Evolutionary conservation across 2,113 vertebrate species (phyloP), one percentile per base, ranked within the genome.

Genomic region (Cyprinodon variegatus): DNA sequence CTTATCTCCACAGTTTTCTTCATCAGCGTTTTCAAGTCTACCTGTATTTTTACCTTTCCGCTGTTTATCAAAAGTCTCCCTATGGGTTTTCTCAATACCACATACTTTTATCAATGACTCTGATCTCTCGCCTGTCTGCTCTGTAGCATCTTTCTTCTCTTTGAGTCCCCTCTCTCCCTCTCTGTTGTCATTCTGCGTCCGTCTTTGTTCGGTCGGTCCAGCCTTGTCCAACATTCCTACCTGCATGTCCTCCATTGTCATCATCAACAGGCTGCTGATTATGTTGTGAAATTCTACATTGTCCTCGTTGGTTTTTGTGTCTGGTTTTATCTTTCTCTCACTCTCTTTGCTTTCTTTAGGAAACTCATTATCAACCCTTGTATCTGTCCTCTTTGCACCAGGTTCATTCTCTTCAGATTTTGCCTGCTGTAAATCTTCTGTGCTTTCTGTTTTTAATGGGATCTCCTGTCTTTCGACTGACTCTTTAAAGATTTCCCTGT

Each of bases 231-330:
- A 14, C 1, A 36, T 45, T 62, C 64, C 84, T n/a, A 17, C 65
- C 40, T 88, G 79, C 82, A 87, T 90, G 57, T 91, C 87, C 17
- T 89, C 87, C 67, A 93, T 46, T 46, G 84, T 86, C 76, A 90
- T 83, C 67, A 29, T 81, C 68, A 88, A 72, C 85, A 93, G 91
- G 88, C 87, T 83, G 80, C 84, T 82, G 72, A 90, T 91, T n/a
- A 92, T 91, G 43, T 64, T 70, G 66, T 91, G 57, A 12, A 92
- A 91, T 39, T 92, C 91, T 4, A 13, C 46, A 0, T 88, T 81
- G 20, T 86, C 89, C 43, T 85, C 87, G 0, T 86, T 77, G 4
- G 88, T 79, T 37, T 78, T 77, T 8, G 36, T 60, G 11, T 65
- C 36, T 3, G 15, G 74, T 2, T 71, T 61, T 7, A 72, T 64